Percentiles rank a stretch among this genome's conserved stretches.
Conservation (phyloP, 1,140 invertebrate species). For the Drosophila serrata region DNA sequence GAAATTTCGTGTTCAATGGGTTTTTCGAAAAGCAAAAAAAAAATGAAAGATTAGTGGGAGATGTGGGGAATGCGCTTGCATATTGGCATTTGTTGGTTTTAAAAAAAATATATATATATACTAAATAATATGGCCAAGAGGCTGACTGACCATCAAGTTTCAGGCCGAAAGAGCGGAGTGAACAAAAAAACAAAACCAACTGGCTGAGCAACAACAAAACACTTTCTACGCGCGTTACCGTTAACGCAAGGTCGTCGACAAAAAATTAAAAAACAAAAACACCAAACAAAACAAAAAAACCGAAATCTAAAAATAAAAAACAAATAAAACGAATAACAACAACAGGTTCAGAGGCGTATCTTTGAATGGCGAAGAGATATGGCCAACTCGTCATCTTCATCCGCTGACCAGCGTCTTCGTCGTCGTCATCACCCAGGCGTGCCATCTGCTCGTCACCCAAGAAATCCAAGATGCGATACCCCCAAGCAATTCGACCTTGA, state of each 20-base stretch:
- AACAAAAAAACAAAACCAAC: conserved; percentile 9
- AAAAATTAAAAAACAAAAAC: conserved; percentile 32
- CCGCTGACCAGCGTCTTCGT: conserved; percentile 24
- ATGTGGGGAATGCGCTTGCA: neutral
- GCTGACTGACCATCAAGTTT: conserved; percentile 65
- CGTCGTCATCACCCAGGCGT: conserved; percentile 41
- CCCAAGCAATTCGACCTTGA: conserved; percentile 45
- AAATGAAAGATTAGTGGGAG: conserved; percentile 4
- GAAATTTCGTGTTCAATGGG: conserved; percentile 36
- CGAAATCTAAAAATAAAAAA: conserved; percentile 28
- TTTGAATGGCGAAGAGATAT: conserved; percentile 57
- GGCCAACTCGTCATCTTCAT: conserved; percentile 30
- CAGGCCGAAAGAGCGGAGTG: conserved; percentile 28
- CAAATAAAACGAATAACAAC: conserved; percentile 29
- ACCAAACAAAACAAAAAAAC: conserved; percentile 6
- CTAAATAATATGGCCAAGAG: conserved; percentile 18
- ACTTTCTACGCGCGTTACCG: conserved; percentile 82
- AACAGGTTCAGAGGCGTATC: conserved; percentile 20
- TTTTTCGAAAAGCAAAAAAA: conserved; percentile 11
- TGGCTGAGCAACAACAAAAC: conserved; percentile 65
- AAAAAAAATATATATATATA: neutral
- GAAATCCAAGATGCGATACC: conserved; percentile 35
- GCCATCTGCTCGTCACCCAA: conserved; percentile 49
- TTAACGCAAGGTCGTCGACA: conserved; percentile 78
- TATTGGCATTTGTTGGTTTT: conserved; percentile 11